Conservation (phyloP, 1,140 invertebrate genomes). For the Meloidogyne hapla region DNA sequence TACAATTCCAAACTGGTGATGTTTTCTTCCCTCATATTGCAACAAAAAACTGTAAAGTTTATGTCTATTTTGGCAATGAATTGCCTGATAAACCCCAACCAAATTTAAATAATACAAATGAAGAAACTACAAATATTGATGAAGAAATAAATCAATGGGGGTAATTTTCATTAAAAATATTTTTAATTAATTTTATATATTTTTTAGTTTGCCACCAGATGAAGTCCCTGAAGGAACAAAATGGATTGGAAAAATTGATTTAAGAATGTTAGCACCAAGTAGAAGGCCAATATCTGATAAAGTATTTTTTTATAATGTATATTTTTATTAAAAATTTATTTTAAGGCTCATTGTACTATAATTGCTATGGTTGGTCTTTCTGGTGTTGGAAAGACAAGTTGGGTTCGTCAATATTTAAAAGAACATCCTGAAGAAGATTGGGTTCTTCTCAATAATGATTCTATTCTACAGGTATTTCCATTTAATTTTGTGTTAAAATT, state of each 20-base stretch:
- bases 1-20: constrained; percentile 41
- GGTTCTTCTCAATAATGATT: constrained; percentile 54
- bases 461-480: constrained; percentile 45
- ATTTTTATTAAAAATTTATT: neutral
- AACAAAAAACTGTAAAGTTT: constrained; percentile 58
- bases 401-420: constrained; percentile 58
- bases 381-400: constrained; percentile 47
- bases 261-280: constrained; percentile 30
- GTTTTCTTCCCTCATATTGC: constrained; percentile 58
- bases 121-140: neutral
- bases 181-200: neutral
- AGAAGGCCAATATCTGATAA: constrained; percentile 32
- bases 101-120: constrained; percentile 16
- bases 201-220: constrained; percentile 18
- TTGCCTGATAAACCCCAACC: constrained; percentile 26
- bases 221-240: constrained; percentile 29
- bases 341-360: constrained; percentile 57
- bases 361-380: constrained; percentile 58
- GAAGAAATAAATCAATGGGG: neutral
- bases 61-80: constrained; percentile 59
- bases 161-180: neutral
- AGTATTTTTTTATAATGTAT: neutral
- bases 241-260: constrained; percentile 26
- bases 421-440: constrained; percentile 61
- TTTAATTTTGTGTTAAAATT: neutral